phyloP scores from a whole-genome alignment of 2,797 vertebrate species.

The Cirrhinus mrigala region DNA sequence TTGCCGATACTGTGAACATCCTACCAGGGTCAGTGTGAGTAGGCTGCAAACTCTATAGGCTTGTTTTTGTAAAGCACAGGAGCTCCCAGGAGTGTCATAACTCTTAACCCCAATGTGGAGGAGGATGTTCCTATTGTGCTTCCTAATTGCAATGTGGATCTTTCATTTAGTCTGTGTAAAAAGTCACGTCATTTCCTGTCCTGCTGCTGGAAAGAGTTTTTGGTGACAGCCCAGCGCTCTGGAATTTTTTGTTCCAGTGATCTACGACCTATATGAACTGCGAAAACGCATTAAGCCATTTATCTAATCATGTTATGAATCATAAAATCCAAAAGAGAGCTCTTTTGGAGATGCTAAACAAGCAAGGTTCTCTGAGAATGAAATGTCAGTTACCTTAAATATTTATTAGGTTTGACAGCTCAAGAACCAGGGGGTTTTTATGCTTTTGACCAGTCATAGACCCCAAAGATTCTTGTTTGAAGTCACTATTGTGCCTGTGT shows the following conservation, averaged over 20 bases:
- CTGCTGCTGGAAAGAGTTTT: slow-evolving; percentile 35
- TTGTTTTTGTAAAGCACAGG: slow-evolving; percentile 77
- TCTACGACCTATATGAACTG: slow-evolving; percentile 35
- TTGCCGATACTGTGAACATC: slow-evolving; percentile 40
- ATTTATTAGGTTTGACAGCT: neutral
- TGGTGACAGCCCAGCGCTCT: slow-evolving; percentile 41
- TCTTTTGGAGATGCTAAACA: neutral
- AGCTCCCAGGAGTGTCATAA: slow-evolving; percentile 78
- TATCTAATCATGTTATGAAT: neutral
- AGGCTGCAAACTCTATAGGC: slow-evolving; percentile 66
- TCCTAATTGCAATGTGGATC: slow-evolving; percentile 83
- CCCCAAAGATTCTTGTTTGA: slow-evolving; percentile 23
- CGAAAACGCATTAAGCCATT: slow-evolving; percentile 9
- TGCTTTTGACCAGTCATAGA: neutral
- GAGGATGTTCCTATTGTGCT: slow-evolving; percentile 85
- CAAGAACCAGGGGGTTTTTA: neutral
- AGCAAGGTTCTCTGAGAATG: neutral
- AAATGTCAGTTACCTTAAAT: neutral
- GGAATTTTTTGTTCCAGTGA: slow-evolving; percentile 47
- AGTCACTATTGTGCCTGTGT: slow-evolving; percentile 57
- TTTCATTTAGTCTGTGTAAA: slow-evolving; percentile 79
- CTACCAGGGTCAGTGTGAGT: slow-evolving; percentile 48
- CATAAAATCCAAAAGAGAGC: neutral
- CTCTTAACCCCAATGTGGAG: slow-evolving; percentile 78
- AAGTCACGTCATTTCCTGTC: slow-evolving; percentile 68